phyloP scores from a whole-genome alignment of 2,888 invertebrate species.

The Drosophila eohydei region DNA sequence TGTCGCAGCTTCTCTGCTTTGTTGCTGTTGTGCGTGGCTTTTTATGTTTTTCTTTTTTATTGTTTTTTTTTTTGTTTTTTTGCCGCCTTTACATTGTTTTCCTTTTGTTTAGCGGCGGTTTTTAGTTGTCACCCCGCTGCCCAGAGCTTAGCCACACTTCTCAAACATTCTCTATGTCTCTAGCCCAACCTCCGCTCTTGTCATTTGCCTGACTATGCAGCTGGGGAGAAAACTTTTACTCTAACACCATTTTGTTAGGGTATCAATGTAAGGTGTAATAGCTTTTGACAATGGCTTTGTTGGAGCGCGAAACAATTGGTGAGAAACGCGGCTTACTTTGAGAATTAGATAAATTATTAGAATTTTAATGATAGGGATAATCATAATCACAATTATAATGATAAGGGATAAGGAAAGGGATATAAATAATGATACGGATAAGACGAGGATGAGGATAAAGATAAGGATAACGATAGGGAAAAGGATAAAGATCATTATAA shows the following conservation, averaged over 20 bases:
- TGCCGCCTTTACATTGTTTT: constrained; percentile 77
- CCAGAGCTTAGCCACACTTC: constrained; percentile 1
- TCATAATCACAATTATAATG: too few species aligned
- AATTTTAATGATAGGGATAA: not conserved
- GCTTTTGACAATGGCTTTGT: constrained; percentile 24
- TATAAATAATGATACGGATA: too few species aligned
- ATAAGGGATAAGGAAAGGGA: too few species aligned
- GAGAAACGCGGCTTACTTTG: not conserved
- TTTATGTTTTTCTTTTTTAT: constrained; percentile 30
- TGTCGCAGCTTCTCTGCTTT: constrained; percentile 15
- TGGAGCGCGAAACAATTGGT: not conserved
- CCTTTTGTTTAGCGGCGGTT: constrained; percentile 70
- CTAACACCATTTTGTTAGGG: constrained; percentile 39
- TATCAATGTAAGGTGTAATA: constrained; percentile 25
- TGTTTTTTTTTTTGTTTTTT: constrained; percentile 33
- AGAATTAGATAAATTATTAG: not conserved
- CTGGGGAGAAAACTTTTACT: constrained; percentile 58
- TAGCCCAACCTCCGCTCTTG: constrained; percentile 15
- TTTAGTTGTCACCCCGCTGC: constrained; percentile 26
- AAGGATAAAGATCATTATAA: not conserved
- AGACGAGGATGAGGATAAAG: too few species aligned
- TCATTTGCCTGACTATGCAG: constrained; percentile 34
- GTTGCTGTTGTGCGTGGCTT: constrained; percentile 57
- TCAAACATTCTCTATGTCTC: constrained; percentile 1
- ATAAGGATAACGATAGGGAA: not conserved